These are phyloP conservation scores for Bombus haemorrhoidalis DNA, from an alignment of 1,140 invertebrate genomes.

Conservation along the genomic window DNA sequence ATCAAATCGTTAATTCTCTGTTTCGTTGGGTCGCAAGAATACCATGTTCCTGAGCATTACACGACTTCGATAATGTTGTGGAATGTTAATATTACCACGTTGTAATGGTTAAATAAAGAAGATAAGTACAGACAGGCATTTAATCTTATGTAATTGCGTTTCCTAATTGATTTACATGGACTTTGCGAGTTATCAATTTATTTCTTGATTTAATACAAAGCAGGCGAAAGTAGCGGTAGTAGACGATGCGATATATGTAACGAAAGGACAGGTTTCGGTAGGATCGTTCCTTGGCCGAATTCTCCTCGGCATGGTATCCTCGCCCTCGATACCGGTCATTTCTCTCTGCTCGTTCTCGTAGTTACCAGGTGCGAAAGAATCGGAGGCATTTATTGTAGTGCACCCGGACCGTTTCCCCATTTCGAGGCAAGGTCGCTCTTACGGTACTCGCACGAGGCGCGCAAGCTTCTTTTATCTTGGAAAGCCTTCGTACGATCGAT, in stretches of 20 bases:
- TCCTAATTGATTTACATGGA: neutral
- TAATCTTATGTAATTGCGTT: neutral
- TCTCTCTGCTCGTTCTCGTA: slow-evolving; percentile 31
- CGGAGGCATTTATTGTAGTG: slow-evolving; percentile 63
- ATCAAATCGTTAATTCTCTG: slow-evolving; percentile 11
- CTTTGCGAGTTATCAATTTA: neutral
- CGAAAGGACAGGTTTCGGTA: slow-evolving; percentile 1
- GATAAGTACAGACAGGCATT: too few relatives aligned
- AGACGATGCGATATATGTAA: neutral
- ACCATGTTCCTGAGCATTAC: neutral
- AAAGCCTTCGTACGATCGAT: neutral
- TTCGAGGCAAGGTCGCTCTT: slow-evolving; percentile 76
- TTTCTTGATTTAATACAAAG: neutral
- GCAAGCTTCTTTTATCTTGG: slow-evolving; percentile 36
- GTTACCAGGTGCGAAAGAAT: slow-evolving; percentile 49
- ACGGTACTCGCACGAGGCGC: slow-evolving; percentile 72
- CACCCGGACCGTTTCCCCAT: slow-evolving; percentile 63
- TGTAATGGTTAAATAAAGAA: too few relatives aligned
- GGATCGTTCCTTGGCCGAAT: slow-evolving; percentile 41
- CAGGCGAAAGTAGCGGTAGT: neutral
- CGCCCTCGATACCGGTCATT: slow-evolving; percentile 39
- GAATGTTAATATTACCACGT: neutral
- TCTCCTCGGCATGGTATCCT: slow-evolving; percentile 11
- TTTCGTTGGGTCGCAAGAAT: neutral
- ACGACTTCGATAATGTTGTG: neutral